Conservation (phyloP, 1,140 invertebrate genomes). For the Prorops nasuta region DNA sequence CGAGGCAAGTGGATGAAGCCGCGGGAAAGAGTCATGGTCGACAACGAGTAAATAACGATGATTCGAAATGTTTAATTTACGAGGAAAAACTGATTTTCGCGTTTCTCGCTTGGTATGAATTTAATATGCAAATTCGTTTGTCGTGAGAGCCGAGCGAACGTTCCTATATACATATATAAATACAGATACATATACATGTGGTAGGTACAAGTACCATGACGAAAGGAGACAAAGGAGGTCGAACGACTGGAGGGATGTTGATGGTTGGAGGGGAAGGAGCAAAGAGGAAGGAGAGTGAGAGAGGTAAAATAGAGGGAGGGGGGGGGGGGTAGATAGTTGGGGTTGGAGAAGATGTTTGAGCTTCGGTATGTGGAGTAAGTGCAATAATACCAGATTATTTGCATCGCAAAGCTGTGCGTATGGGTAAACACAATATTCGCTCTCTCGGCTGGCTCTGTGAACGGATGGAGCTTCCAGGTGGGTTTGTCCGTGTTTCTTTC, state of each 20-base stretch:
- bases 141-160: too few species aligned
- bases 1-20: too few species aligned
- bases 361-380: slow-evolving; percentile 41
- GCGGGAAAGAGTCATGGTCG: too few species aligned
- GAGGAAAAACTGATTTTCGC: too few species aligned
- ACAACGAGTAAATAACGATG: too few species aligned
- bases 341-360: not conserved
- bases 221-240: too few species aligned
- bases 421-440: slow-evolving; percentile 58
- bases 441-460: slow-evolving; percentile 50
- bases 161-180: too few species aligned
- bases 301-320: slow-evolving; percentile 11
- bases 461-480: slow-evolving; percentile 47
- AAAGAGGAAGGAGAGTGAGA: slow-evolving; percentile 7
- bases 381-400: slow-evolving; percentile 59
- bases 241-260: slow-evolving; percentile 14
- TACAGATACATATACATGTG: too few species aligned
- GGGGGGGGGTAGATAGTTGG: not conserved
- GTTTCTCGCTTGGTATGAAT: too few species aligned
- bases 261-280: slow-evolving; percentile 16
- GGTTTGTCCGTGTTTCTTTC: slow-evolving; percentile 27
- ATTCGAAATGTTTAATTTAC: too few species aligned
- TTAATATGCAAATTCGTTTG: too few species aligned
- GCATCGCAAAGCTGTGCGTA: slow-evolving; percentile 56
- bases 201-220: too few species aligned